Percentiles rank a stretch among this genome's conserved stretches.
phyloP scores from a whole-genome alignment of 2,797 vertebrate species.

The Cynodonichthys magdalenae region DNA sequence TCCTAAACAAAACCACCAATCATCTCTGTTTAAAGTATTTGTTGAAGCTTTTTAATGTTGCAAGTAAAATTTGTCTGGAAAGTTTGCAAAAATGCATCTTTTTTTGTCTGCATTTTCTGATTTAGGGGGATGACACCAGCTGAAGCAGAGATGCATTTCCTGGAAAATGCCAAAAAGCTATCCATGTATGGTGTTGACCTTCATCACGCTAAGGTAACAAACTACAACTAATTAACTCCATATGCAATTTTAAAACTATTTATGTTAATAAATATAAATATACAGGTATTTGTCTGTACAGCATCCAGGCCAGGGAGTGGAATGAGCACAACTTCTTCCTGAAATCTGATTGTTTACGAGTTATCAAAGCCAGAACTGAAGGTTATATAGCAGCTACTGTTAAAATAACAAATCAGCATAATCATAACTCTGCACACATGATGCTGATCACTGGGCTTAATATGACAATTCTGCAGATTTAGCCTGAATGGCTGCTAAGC shows the following conservation, averaged over 20 bases:
- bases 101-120: slow-evolving; percentile 7
- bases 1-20: slow-evolving; percentile 25
- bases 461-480: background rate
- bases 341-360: background rate
- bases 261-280: background rate
- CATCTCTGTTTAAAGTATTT: background rate
- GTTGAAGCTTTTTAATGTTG: background rate
- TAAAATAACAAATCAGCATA: no score
- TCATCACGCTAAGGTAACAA: slow-evolving; percentile 94
- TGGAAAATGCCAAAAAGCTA: slow-evolving; percentile 98
- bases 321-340: background rate
- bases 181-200: slow-evolving; percentile 99
- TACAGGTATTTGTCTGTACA: background rate
- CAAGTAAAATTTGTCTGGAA: no score
- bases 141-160: slow-evolving; percentile 96
- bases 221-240: background rate
- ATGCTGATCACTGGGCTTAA: background rate
- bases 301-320: background rate
- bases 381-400: no score
- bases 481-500: background rate
- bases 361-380: no score
- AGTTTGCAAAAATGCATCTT: background rate
- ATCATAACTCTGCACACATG: background rate
- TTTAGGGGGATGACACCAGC: slow-evolving; percentile 96
- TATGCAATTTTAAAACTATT: background rate